Base-by-base conservation (phyloP, 2,797 vertebrate species). In the Pseudotriccus pelzelni region DNA sequence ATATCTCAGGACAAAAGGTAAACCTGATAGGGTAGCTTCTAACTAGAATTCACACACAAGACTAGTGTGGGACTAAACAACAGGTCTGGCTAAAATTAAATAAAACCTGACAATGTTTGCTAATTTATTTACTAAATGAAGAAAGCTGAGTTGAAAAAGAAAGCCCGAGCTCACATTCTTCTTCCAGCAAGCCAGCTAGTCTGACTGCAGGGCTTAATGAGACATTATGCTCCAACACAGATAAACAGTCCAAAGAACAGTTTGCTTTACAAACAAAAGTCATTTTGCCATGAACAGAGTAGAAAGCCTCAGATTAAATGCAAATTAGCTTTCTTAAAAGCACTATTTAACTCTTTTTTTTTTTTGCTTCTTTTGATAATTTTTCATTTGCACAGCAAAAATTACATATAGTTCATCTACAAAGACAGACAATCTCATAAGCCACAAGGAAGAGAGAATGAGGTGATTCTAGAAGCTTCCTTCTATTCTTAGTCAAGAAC, bases 191-290 rank as follows among this genome's bases (percentile, higher is more conserved):
- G 47, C 18, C 73, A 95, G 36, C n/a, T 6, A 78, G 66, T 41
- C 41, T 56, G 67, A 85, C 75, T 75, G 49, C 17, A 18, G 39
- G 36, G 46, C 47, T 69, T 52, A 47, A 46, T 2, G n/a, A 81
- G 28, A 47, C 39, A 74, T 43, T 49, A 64, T 1, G 1, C 25
- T 83, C 53, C 74, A 90, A 69, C 46, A 55, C 3, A 88, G 95
- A 94, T 81, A 95, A 91, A 77, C 41, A 3, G 90, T 95, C 94
- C 90, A 96, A 95, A 95, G 88, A 88, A 82, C 96, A 93, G 30
- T 20, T 75, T 91, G 80, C 59, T 84, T 91, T 76, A 44, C 76
- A 81, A 62, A 59, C 41, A 52, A 12, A 70, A 73, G 28, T 44
- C 68, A 47, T 28, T 90, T 55, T 36, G 62, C 66, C 4, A 1